These are phyloP conservation scores for Linnaemya vulpina DNA, from an alignment of 2,888 invertebrate species.

Conservation along the genomic window DNA sequence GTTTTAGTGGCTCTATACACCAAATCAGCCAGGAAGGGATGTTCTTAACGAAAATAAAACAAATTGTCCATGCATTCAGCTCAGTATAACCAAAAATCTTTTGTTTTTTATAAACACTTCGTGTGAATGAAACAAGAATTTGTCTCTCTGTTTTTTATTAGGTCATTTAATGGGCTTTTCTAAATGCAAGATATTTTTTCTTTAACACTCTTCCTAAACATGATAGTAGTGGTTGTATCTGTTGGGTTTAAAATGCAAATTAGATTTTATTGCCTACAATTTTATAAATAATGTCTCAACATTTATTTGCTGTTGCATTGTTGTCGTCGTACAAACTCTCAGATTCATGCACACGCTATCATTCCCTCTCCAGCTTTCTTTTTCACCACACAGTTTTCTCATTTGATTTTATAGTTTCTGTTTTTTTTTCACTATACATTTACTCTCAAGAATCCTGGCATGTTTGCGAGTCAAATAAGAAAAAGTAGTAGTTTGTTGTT, in stretches of 20 bases:
- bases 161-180: conserved; percentile 56
- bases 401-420: neutral
- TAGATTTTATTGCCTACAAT: conserved; percentile 72
- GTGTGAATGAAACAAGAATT: conserved; percentile 13
- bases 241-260: conserved; percentile 67
- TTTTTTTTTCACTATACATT: conserved; percentile 14
- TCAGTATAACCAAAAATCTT: too few species aligned
- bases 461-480: neutral
- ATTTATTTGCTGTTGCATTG: conserved; percentile 62
- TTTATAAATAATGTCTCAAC: conserved; percentile 72
- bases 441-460: conserved; percentile 45
- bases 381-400: neutral
- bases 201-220: conserved; percentile 25
- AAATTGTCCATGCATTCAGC: too few species aligned
- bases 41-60: too few species aligned
- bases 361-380: neutral
- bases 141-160: conserved; percentile 52
- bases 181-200: conserved; percentile 12
- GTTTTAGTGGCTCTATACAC: too few species aligned
- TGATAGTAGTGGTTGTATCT: conserved; percentile 32
- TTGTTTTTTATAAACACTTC: too few species aligned
- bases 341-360: neutral
- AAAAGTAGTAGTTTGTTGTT: conserved; percentile 19
- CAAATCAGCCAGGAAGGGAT: too few species aligned
- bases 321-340: conserved; percentile 11